A percentile compares a stretch with the other conserved stretches of the same genome.
Conservation (phyloP, 2,888 invertebrate species). For the Heliconius charithonia region DNA sequence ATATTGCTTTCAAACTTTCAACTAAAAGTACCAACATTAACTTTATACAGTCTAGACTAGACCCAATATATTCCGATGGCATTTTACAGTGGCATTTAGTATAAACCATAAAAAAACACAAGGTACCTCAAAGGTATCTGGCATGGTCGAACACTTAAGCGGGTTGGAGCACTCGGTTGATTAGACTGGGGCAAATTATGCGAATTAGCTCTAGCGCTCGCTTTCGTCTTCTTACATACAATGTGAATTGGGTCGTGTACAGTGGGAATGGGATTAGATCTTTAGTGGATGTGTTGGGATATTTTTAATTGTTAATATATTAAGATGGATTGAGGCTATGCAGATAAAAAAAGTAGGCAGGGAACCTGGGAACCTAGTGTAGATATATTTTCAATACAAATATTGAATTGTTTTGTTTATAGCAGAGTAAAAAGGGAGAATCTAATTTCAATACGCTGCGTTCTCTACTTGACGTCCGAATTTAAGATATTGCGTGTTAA, state of each 20-base stretch:
- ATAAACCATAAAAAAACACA: conserved; percentile 43
- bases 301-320: neutral
- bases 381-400: too few species aligned
- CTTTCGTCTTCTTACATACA: conserved; percentile 47
- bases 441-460: too few species aligned
- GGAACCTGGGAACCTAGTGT: neutral
- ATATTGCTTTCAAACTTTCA: neutral
- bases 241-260: conserved; percentile 42
- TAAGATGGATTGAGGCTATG: neutral
- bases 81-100: conserved; percentile 38
- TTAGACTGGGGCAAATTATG: conserved; percentile 67
- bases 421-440: too few species aligned
- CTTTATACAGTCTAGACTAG: conserved; percentile 35
- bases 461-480: too few species aligned
- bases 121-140: conserved; percentile 30
- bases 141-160: conserved; percentile 31
- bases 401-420: too few species aligned
- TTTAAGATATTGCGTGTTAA: too few species aligned
- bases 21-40: neutral
- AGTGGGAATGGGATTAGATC: neutral
- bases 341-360: neutral
- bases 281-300: neutral
- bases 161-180: conserved; percentile 64
- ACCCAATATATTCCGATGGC: conserved; percentile 32
- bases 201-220: conserved; percentile 60